Evolutionary conservation across 30 jellyfish, hydroid and myxozoan genomes (phyloP), one percentile per base, ranked within the genome.

Genomic region (Euphysa ruthae): DNA sequence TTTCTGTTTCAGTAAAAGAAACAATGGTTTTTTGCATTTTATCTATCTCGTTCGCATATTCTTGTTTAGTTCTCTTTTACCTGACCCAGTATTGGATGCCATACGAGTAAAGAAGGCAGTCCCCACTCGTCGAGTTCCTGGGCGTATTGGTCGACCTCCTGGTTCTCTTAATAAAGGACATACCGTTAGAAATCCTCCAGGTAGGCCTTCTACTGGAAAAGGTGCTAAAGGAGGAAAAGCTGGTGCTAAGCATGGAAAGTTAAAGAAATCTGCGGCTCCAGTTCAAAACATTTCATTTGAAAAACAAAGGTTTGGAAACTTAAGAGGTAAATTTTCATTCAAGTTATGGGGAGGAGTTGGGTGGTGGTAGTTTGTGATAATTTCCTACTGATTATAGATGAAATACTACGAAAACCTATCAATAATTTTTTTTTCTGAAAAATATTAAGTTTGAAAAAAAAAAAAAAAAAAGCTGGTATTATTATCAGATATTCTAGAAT

Each of bases 141-240:
- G 80, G 4, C 74, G 80, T 22, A 34, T 49, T 1, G 80, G 80
- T 2, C 74, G 80, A 16, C 80, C 80, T 20, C 80, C 80, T 35
- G 80, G 80, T 29, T 68, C 80, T 35, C 58, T 58, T 20, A 58
- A 54, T 31, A 71, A 71, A 71, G 20, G 69, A 1, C 81, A 49
- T 31, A 55, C 81, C 19, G 71, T 73, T 4, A 49, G 80, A 55
- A 83, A 70, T 23, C 51, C 63, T n/a, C 19, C 77, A 1, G 91
- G 91, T n/a, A 62, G 85, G 65, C 58, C 63, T 46, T 20, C 84
- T 29, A 34, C 42, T 50, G 61, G 65, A 22, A 31, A 64, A 73
- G 70, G 93, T 66, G 28, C 73, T 51, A 54, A 87, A 73, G 81
- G 94, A 68, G 89, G 89, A n/a, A 75, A 75, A 32, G 84, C 82